Conservation (phyloP, 2,888 invertebrate genomes). For the Dolichopus griseipennis region DNA sequence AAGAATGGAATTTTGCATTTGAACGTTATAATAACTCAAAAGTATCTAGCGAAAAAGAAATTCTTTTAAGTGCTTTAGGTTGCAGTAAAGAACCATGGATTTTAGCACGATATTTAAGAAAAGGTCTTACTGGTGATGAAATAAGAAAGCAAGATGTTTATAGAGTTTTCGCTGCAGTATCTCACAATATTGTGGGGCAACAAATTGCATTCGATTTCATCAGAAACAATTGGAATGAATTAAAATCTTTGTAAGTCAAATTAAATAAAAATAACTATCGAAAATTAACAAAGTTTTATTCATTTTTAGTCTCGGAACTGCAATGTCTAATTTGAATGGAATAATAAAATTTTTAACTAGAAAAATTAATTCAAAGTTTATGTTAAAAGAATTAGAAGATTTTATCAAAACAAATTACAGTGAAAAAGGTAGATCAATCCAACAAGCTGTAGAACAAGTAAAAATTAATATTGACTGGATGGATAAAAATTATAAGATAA, state of each 20-base stretch:
- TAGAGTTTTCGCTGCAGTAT: constrained; percentile 66
- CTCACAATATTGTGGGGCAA: constrained; percentile 67
- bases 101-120: constrained; percentile 58
- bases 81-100: constrained; percentile 79
- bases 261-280: background rate
- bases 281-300: background rate
- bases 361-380: constrained; percentile 64
- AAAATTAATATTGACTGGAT: constrained; percentile 80
- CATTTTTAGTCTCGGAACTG: constrained; percentile 56
- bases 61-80: constrained; percentile 66
- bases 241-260: constrained; percentile 62
- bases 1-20: constrained; percentile 87
- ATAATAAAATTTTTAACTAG: constrained; percentile 65
- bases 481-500: constrained; percentile 61
- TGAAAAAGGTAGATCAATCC: constrained; percentile 64
- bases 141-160: constrained; percentile 76
- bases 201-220: constrained; percentile 73
- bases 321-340: constrained; percentile 58
- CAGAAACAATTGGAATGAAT: constrained; percentile 62
- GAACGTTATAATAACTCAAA: constrained; percentile 64
- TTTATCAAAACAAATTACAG: constrained; percentile 56
- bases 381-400: constrained; percentile 63
- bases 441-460: constrained; percentile 72
- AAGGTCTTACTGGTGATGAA: constrained; percentile 62
- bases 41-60: constrained; percentile 72